Conservation (phyloP, 2,888 invertebrate genomes). For the Lycophotia porphyrea region DNA sequence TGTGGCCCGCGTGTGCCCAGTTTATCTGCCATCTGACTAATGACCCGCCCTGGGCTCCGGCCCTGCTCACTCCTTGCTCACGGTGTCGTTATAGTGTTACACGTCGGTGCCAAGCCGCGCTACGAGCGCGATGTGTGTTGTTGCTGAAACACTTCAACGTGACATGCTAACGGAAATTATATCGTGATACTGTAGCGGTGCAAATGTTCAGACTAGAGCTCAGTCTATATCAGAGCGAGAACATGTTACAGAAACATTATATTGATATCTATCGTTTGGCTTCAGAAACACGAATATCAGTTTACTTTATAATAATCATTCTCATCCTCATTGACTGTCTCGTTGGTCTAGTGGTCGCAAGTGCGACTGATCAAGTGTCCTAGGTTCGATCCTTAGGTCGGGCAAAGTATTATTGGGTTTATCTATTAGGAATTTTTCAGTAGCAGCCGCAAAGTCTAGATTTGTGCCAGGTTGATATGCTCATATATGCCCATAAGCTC, state of each 20-base stretch:
- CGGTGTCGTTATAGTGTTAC: constrained; percentile 21
- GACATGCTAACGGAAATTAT: constrained; percentile 16
- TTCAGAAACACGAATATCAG: neutral
- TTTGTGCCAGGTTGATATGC: neutral
- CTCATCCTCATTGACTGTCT: neutral
- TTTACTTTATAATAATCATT: neutral
- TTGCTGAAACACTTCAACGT: constrained; percentile 29
- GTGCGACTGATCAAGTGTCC: neutral
- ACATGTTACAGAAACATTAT: neutral
- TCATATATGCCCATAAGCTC: neutral
- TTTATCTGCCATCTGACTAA: constrained; percentile 68
- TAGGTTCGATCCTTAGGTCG: neutral
- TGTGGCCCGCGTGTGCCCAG: constrained; percentile 43
- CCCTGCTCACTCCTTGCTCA: constrained; percentile 20
- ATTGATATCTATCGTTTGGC: neutral
- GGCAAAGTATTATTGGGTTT: neutral
- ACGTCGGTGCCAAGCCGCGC: constrained; percentile 17
- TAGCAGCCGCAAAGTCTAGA: neutral
- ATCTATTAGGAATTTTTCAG: neutral
- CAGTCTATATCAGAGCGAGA: neutral
- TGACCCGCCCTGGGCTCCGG: constrained; percentile 57
- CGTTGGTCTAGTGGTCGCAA: neutral
- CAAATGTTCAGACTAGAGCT: neutral
- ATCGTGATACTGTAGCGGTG: neutral
- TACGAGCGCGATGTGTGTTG: neutral